Base-by-base conservation (phyloP, 2,888 invertebrate species). In the Pedicia rivosa region DNA sequence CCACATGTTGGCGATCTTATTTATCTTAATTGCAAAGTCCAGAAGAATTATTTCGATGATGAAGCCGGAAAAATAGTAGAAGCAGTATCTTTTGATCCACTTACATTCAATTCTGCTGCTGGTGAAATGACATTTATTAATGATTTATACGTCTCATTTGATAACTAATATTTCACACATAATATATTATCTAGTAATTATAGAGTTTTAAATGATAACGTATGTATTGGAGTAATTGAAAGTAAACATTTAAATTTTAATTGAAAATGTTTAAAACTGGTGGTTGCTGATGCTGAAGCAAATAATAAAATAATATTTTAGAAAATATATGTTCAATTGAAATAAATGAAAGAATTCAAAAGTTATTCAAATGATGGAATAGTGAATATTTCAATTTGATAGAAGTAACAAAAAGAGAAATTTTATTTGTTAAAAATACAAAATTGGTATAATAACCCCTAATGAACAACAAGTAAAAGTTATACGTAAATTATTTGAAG, bases 381-480 rank as follows among this genome's bases (percentile, higher is more conserved):
- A 63, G 36, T 49, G 64, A 16, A 51, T 50, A 19, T 52, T 68
- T 38, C 51, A 55, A 5, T 55, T 60, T 49, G 47, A 54, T 5
- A n/a, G 57, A 33, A 58, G 28, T 62, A 66, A 44, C 54, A 48
- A 27, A 49, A 50, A 48, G 56, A 61, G 30, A 45, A 74, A 38
- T 30, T 17, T 30, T n/a, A n/a, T n/a, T n/a, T n/a, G n/a, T n/a
- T n/a, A n/a, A n/a, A n/a, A n/a, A n/a, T n/a, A n/a, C n/a, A n/a
- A 50, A 35, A 59, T 95, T 50, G 95, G 94, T 4, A 76, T 95
- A 39, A 83, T 95, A 42, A 82, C 92, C 9, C 94, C 94, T 0
- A 95, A 95, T 53, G 63, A 78, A 42, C 86, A 87, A 55, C 95
- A 95, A 72, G 88, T 87, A 56, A 64, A 51, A 35, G 46, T 50